Conservation (phyloP, 2,797 vertebrate genomes). For the Remorina albescens region DNA sequence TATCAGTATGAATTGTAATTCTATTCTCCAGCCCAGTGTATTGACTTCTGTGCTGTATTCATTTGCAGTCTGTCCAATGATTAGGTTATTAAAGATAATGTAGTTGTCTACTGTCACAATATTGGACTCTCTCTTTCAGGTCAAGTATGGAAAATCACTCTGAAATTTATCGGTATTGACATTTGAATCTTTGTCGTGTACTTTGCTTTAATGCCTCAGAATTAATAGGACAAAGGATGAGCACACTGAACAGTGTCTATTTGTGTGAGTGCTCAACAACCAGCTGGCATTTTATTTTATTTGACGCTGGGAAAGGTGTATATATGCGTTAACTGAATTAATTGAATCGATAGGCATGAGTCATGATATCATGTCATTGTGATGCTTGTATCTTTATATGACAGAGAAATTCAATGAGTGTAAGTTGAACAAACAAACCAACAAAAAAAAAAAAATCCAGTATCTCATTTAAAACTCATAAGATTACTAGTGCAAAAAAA, state of each 20-base stretch:
- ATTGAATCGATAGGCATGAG: conserved; percentile 38
- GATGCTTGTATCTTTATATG: conserved; percentile 6
- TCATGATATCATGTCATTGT: conserved; percentile 27
- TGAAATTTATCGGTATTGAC: conserved; percentile 87
- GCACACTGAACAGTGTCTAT: conserved; percentile 52
- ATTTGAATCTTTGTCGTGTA: conserved; percentile 83
- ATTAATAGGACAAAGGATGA: conserved; percentile 74
- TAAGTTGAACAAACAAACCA: conserved; percentile 15
- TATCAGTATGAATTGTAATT: conserved; percentile 77
- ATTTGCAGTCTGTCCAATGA: conserved; percentile 81
- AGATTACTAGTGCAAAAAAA: neutral
- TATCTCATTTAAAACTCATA: neutral
- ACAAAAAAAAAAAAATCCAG: neutral
- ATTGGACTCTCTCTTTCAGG: conserved; percentile 83
- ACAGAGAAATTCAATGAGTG: conserved; percentile 8
- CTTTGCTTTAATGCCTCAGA: conserved; percentile 79
- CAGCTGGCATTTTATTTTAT: conserved; percentile 59
- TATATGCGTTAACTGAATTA: conserved; percentile 28
- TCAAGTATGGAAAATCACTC: conserved; percentile 87
- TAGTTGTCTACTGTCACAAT: conserved; percentile 86
- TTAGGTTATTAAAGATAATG: conserved; percentile 88
- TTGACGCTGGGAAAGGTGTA: conserved; percentile 65
- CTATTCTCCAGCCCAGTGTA: conserved; percentile 73
- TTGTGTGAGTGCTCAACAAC: conserved; percentile 65
- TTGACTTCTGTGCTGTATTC: conserved; percentile 81